phyloP scores from a whole-genome alignment of 1,140 invertebrate genomes.

The Dryas iulia region DNA sequence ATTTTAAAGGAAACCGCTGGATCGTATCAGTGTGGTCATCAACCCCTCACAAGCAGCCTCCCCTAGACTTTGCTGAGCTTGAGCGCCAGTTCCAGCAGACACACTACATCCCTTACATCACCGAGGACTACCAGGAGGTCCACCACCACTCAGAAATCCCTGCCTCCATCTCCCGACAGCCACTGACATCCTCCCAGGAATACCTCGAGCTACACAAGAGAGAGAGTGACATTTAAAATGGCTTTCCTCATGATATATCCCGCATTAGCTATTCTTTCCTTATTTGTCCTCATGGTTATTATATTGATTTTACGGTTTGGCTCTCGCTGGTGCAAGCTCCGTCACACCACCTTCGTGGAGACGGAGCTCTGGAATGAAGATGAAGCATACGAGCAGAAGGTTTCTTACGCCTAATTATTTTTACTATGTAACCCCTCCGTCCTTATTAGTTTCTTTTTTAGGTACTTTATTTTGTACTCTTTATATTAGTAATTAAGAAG shows the following conservation, averaged over 20 bases:
- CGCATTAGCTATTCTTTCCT: slow-evolving; percentile 84
- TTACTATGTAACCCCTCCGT: slow-evolving; percentile 24
- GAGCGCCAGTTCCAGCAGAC: slow-evolving; percentile 75
- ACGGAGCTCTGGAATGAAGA: slow-evolving; percentile 64
- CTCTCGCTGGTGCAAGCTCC: slow-evolving; percentile 83
- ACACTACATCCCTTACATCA: slow-evolving; percentile 50
- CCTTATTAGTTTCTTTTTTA: slow-evolving; percentile 27
- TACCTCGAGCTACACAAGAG: slow-evolving; percentile 89
- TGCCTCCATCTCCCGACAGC: slow-evolving; percentile 61
- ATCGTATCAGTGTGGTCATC: slow-evolving; percentile 90
- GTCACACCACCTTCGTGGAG: slow-evolving; percentile 82
- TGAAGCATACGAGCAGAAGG: slow-evolving; percentile 68
- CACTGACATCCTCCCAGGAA: slow-evolving; percentile 78
- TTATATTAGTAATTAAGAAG: not conserved
- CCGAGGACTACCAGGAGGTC: slow-evolving; percentile 53
- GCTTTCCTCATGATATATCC: slow-evolving; percentile 88
- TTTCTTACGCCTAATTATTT: slow-evolving; percentile 58
- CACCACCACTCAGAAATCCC: slow-evolving; percentile 47
- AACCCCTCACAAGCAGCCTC: slow-evolving; percentile 90
- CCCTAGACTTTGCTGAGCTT: slow-evolving; percentile 88
- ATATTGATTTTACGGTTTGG: slow-evolving; percentile 88
- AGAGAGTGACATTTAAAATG: slow-evolving; percentile 91
- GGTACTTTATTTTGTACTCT: slow-evolving; percentile 9
- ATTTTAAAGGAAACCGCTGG: slow-evolving; percentile 87
- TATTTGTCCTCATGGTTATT: slow-evolving; percentile 88